Evolutionary conservation across 2,113 vertebrate genomes (phyloP).

Genomic region (Aegotheles bennettii): DNA sequence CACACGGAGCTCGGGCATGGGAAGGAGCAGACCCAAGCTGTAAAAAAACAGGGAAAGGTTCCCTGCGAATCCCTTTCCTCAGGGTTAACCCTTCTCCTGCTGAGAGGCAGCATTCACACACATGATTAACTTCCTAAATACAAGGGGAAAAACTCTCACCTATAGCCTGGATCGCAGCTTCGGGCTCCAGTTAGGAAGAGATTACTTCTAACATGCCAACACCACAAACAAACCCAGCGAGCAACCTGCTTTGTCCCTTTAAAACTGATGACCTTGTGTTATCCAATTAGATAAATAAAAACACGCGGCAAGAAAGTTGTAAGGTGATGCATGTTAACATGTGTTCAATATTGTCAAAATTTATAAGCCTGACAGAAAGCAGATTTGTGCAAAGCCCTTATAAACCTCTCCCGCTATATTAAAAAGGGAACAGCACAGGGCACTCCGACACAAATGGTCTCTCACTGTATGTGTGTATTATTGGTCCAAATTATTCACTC

Average conservation of each 20-base stretch:
- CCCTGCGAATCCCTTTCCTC: not conserved
- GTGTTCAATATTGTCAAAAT: slow-evolving; percentile 17
- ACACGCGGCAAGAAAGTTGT: not conserved
- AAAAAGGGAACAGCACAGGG: slow-evolving; percentile 38
- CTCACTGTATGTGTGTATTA: slow-evolving; percentile 47
- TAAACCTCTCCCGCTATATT: slow-evolving; percentile 10
- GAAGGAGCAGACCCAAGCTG: not conserved
- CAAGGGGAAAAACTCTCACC: not conserved
- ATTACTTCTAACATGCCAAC: not conserved
- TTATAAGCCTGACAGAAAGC: slow-evolving; percentile 41
- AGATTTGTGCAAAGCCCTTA: slow-evolving; percentile 46
- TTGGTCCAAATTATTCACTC: slow-evolving; percentile 66
- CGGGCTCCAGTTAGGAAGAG: not conserved
- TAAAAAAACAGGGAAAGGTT: not conserved
- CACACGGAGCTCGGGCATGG: not conserved
- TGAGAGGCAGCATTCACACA: not conserved
- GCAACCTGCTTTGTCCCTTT: not conserved
- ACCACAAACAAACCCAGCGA: rapidly evolving
- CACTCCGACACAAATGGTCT: slow-evolving; percentile 32
- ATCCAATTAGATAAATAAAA: not conserved
- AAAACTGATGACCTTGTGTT: not conserved
- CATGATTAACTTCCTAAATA: not conserved
- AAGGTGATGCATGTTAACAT: slow-evolving; percentile 23
- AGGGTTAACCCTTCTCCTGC: not conserved
- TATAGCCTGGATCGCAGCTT: not conserved